Base-by-base conservation (phyloP, 53 echinoderm and acorn worm species). In the Antedon mediterranea region DNA sequence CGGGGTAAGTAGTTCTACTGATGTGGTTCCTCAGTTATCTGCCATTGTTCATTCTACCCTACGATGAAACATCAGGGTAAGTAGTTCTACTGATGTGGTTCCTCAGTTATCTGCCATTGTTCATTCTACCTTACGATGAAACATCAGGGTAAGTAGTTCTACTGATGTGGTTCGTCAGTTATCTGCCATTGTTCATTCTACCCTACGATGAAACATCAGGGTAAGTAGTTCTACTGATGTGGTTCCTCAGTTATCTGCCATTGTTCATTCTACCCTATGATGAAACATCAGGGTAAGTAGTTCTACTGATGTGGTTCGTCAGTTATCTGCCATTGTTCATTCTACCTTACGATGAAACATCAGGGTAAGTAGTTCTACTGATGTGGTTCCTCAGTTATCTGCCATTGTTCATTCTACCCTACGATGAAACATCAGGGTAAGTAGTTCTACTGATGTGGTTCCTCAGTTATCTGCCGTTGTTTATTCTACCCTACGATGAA, bases 211-310 rank as follows among this genome's bases (percentile, higher is more conserved):
- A 71, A 34, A 82, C 87, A 0, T 75, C 90, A 2, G 43, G n/a
- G n/a, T n/a, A n/a, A n/a, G n/a, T n/a, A n/a, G n/a, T n/a, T 72
- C 83, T 92, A 80, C 88, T 88, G 4, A 43, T 89, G 7, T 98
- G 98, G 98, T 98, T 85, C 72, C 82, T 88, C 79, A 92, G 84
- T 85, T 98, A 92, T 79, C 78, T 98, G 18, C 98, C 98, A 0
- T 76, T 83, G 57, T 71, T 78, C 78, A 91, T 94, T 83, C 71
- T 91, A 6, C 43, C 77, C 72, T 89, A 85, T 74, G 82, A 85
- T 44, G 34, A 71, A 34, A 82, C 87, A 0, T 75, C 90, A 2
- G 43, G n/a, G n/a, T n/a, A n/a, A n/a, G n/a, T n/a, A n/a, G n/a
- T n/a, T 72, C 83, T 92, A 80, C 88, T 88, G 4, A 43, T 89